Percentiles rank a stretch among this genome's conserved stretches.
Evolutionary conservation across 2,888 invertebrate species (phyloP).

Genomic region (Acleris emargana): DNA sequence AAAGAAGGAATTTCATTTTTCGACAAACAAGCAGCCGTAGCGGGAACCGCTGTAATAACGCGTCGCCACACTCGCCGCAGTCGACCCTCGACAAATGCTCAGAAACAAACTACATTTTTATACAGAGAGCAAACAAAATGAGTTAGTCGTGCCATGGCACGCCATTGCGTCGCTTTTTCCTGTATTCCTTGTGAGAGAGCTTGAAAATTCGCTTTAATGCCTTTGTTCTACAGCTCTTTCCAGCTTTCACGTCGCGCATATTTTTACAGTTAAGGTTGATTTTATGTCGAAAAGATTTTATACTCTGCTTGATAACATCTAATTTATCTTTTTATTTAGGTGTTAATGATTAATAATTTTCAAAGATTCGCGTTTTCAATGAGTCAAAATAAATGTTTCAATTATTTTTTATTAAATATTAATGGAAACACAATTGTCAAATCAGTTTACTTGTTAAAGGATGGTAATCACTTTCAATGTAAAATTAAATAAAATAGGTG

Average conservation of each 20-base stretch:
- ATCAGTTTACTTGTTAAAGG: conserved; percentile 58
- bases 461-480: conserved; percentile 70
- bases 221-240: conserved; percentile 79
- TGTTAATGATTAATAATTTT: background rate
- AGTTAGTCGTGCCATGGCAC: conserved; percentile 72
- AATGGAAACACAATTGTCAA: conserved; percentile 42
- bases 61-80: conserved; percentile 44
- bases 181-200: conserved; percentile 68
- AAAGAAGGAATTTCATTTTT: conserved; percentile 55
- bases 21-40: conserved; percentile 52
- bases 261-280: conserved; percentile 65
- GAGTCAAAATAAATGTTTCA: background rate
- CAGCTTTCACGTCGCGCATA: conserved; percentile 71
- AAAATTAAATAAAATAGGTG: conserved; percentile 77
- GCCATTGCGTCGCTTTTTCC: conserved; percentile 71
- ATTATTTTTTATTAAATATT: background rate
- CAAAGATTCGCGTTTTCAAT: background rate
- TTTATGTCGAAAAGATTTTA: conserved; percentile 58
- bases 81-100: conserved; percentile 61
- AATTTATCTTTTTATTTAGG: conserved; percentile 17
- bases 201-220: conserved; percentile 80
- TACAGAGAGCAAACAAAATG: conserved; percentile 76
- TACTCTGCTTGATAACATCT: conserved; percentile 49
- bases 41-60: conserved; percentile 58
- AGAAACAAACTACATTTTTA: conserved; percentile 78